Base-by-base conservation (phyloP, 2,888 invertebrate genomes). In the Pristionchus entomophagus region DNA sequence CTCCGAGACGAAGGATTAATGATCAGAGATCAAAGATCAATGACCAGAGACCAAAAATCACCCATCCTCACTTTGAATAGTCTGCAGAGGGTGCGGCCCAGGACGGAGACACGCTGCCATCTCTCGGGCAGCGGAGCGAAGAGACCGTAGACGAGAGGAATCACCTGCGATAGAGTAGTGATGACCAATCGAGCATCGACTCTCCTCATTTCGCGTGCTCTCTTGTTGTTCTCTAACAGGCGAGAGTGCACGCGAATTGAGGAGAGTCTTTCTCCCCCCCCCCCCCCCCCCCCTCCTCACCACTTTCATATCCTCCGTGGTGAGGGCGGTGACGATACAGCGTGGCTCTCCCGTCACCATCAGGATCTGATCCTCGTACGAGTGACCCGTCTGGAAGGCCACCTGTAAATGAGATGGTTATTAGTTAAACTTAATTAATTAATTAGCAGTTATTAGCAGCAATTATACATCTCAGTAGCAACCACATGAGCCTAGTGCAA, bases 61-160 rank as follows among this genome's bases (percentile, higher is more conserved):
- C 49, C 59, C 22, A 65, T 19, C 17, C 32, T 35, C 32, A 65
- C 49, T 26, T 85, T 85, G 77, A 85, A 77, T 17, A 85, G 85
- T 41, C 41, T 14, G 32, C 73, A 73, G 77, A 85, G 85, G n/a
- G 32, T 45, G 19, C 73, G 73, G 14, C 85, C 85, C 17, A 85
- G 49, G 17, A n/a, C 26, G 41, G 85, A 73, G 12, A 77, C 35
- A 10, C 85, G 51, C 41, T 73, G 51, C 56, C 41, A 85, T 12
- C 78, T n/a, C 62, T 29, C 29, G 38, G 85, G 85, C 29, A 85
- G 77, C 5, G 85, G 85, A 35, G 73, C 73, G 19, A 17, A 41
- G 35, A 85, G 85, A 35, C 53, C 51, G 85, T 85, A 85, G 29
- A 77, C 77, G 26, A 85, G 73, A 38, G 85, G 85, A n/a, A 85